Base-by-base conservation (phyloP, 2,113 vertebrate species). In the Hypomesus transpacificus region DNA sequence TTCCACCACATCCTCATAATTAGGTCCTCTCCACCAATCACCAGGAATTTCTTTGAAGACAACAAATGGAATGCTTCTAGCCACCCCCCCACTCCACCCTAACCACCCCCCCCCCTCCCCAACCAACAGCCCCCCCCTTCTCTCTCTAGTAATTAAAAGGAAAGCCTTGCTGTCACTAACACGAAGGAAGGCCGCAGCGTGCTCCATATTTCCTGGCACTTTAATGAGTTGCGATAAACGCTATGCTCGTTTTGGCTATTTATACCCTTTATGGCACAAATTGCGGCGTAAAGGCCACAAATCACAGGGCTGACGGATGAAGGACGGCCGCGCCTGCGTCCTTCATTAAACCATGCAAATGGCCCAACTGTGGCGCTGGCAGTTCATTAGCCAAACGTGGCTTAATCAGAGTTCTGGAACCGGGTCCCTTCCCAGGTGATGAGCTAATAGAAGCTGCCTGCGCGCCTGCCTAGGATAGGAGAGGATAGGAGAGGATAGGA, bases 291-390 rank as follows among this genome's bases (percentile, higher is more conserved):
- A 77, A 91, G 86, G 88, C 80, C 83, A 85, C 76, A 81, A 83
- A 87, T 86, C 82, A 81, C 79, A 82, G 73, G 80, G 87, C 85
- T 88, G 89, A 89, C 87, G 80, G 82, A 84, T 82, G 81, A 91
- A 88, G 87, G 89, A 87, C 89, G 88, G 89, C 84, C 89, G 86
- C 80, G 28, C 67, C 80, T 46, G 71, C 73, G 61, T 77, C 80
- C 80, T 81, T 84, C 81, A 89, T 89, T 89, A 89, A 88, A 87
- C 61, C 81, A 86, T 72, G 87, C 86, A 90, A 91, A 90, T 85
- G 84, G 81, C 85, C 39, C 84, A 86, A 88, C 85, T 87, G 85
- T 85, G 88, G 88, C 84, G 82, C 3, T 46, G 79, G 80, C 79
- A 80, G 84, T 85, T 89, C 88, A 91, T 91, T 90, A 90, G 86